Conservation (phyloP, 2,888 invertebrate genomes). For the Epirrita christyi region DNA sequence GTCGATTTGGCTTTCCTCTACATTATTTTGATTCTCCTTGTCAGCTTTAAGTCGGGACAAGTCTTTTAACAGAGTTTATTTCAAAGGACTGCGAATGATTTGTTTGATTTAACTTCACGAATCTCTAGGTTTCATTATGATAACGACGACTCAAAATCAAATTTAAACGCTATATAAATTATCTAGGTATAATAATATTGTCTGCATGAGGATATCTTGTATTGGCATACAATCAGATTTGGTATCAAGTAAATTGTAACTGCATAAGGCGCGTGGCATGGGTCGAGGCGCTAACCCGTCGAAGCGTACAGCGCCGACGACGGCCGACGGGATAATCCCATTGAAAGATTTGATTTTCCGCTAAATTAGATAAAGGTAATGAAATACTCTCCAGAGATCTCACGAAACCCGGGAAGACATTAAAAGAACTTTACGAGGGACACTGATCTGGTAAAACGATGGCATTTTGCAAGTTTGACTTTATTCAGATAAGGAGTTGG, state of each 20-base stretch:
- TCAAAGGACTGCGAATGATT: neutral
- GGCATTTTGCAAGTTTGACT: slow-evolving; percentile 38
- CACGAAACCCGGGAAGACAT: slow-evolving; percentile 50
- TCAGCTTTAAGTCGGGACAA: neutral
- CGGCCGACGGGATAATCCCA: slow-evolving; percentile 70
- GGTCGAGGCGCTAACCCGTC: slow-evolving; percentile 52
- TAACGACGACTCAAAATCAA: too few relatives aligned
- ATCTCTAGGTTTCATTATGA: neutral
- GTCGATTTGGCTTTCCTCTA: too few relatives aligned
- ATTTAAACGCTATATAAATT: neutral
- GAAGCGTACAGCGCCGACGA: slow-evolving; percentile 52
- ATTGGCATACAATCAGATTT: slow-evolving; percentile 23
- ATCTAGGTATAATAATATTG: neutral
- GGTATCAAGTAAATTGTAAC: slow-evolving; percentile 36
- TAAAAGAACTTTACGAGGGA: slow-evolving; percentile 55
- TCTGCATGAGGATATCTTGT: slow-evolving; percentile 16
- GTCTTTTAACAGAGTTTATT: neutral
- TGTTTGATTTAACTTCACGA: neutral
- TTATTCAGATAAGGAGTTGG: slow-evolving; percentile 32
- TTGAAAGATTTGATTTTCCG: slow-evolving; percentile 83
- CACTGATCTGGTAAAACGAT: slow-evolving; percentile 41
- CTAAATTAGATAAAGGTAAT: slow-evolving; percentile 83
- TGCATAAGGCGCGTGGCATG: slow-evolving; percentile 19
- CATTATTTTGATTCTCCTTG: too few relatives aligned
- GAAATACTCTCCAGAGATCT: slow-evolving; percentile 72